Evolutionary conservation across 2,113 vertebrate species (phyloP).

Genomic region (Lutjanus erythropterus): DNA sequence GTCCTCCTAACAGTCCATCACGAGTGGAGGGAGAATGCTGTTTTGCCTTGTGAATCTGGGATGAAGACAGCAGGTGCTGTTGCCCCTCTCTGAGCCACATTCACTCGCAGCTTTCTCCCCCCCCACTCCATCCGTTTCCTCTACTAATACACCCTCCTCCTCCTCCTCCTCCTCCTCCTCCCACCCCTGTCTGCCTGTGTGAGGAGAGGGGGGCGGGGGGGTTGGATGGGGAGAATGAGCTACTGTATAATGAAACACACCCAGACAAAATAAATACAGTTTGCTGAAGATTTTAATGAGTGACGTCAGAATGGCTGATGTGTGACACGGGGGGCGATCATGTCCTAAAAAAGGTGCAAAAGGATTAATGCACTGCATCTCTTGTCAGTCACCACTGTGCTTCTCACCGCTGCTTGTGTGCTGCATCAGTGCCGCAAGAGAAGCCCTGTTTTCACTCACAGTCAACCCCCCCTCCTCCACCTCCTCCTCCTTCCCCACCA

Average conservation of each 20-base stretch:
- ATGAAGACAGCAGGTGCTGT: conserved; percentile 82
- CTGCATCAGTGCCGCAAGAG: conserved; percentile 79
- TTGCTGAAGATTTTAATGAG: conserved; percentile 51
- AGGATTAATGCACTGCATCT: conserved; percentile 69
- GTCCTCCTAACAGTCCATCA: conserved; percentile 63
- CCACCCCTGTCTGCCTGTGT: no score
- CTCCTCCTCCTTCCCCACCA: conserved; percentile 55
- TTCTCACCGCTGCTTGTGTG: conserved; percentile 71
- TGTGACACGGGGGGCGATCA: conserved; percentile 41
- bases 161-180: conserved; percentile 39
- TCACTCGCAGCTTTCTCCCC: conserved; percentile 60
- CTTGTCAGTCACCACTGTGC: conserved; percentile 62
- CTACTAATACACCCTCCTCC: conserved; percentile 56
- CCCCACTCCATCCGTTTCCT: conserved; percentile 59
- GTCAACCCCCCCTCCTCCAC: conserved; percentile 44
- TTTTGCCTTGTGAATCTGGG: conserved; percentile 66
- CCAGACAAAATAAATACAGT: conserved; percentile 45
- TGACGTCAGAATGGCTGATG: conserved; percentile 50
- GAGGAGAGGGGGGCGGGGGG: conserved; percentile 3
- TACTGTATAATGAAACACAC: conserved; percentile 63
- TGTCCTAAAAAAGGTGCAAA: conserved; percentile 33
- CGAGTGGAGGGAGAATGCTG: conserved; percentile 57
- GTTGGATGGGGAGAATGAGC: conserved; percentile 41
- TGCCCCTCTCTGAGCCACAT: conserved; percentile 71
- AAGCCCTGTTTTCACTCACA: conserved; percentile 73